Evolutionary conservation across 2,888 invertebrate species (phyloP), one percentile per base, ranked within the genome.

Genomic region (Philereme transversata): DNA sequence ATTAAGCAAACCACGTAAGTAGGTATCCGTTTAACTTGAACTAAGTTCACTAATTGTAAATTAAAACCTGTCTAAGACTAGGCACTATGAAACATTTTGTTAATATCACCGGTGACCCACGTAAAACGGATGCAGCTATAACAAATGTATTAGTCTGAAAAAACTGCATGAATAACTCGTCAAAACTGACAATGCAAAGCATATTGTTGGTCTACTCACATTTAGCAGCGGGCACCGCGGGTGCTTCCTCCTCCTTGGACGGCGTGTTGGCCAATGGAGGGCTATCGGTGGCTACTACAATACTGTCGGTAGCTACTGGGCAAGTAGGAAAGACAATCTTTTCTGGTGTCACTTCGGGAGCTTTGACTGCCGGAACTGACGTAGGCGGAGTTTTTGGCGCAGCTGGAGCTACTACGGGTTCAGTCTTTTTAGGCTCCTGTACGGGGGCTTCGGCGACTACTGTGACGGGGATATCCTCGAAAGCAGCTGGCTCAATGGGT

Each of bases 111-210:
- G 50, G 58, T 57, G 59, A 71, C 69, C 76, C 81, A 73, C 85
- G 83, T 79, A 82, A 81, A 85, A 79, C 78, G 67, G 79, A 83
- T 82, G 81, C 79, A 72, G 79, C 83, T 82, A 80, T 75, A 77
- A 77, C 82, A 82, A 76, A 82, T 70, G 79, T 84, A 90, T 89
- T 90, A 90, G 90, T 91, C 81, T 68, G 82, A 88, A 81, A 88
- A 88, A 90, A 90, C 87, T 85, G 88, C 87, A 88, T 90, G 65
- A 89, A 88, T 88, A 90, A 84, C 89, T 87, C 68, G 87, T 89
- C 88, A 87, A 82, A 83, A 77, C 78, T 83, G 84, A 83, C 6
- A 10, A 80, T 91, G 92, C 92, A 89, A 90, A 89, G 89, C 89
- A 80, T 82, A 84, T 82, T 83, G 77, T 76, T 72, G 72, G 51